These are phyloP conservation scores for Rhea pennata DNA, from an alignment of 2,113 vertebrate genomes.

Conservation along the genomic window DNA sequence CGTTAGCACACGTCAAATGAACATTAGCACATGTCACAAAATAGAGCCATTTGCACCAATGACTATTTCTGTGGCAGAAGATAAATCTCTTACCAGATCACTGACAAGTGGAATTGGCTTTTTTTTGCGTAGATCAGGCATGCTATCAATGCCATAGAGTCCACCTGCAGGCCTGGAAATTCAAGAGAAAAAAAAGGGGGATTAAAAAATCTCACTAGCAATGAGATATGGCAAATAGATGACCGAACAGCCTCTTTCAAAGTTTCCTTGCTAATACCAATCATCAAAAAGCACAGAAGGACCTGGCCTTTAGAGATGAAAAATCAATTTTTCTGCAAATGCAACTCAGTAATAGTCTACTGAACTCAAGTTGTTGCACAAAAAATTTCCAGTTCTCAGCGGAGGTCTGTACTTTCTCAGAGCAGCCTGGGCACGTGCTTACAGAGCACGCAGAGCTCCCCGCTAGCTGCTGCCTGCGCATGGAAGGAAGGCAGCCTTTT, in stretches of 20 bases:
- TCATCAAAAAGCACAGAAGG: rapidly evolving
- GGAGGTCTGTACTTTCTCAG: not conserved
- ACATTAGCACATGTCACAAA: not conserved
- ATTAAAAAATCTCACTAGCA: not conserved
- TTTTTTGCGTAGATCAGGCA: constrained; percentile 97
- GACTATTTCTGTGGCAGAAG: not conserved
- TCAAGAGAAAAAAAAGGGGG: not conserved
- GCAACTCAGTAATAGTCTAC: not conserved
- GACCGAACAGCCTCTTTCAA: not conserved
- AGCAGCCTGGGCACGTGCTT: not conserved
- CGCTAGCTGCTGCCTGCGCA: not conserved
- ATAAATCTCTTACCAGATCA: constrained; percentile 89
- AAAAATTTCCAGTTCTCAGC: not conserved
- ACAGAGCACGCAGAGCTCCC: not conserved
- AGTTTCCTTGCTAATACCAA: not conserved
- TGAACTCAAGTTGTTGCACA: not conserved
- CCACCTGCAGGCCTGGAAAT: constrained; percentile 86
- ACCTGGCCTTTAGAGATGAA: not conserved
- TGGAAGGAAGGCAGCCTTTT: not conserved
- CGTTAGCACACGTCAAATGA: not conserved
- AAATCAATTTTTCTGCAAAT: not conserved
- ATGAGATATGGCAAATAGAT: not conserved
- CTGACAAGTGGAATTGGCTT: constrained; percentile 95
- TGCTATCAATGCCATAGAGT: constrained; percentile 98
- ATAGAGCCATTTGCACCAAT: not conserved